Evolutionary conservation across 2,888 invertebrate species (phyloP).

Genomic region (Sarcophaga carnaria): DNA sequence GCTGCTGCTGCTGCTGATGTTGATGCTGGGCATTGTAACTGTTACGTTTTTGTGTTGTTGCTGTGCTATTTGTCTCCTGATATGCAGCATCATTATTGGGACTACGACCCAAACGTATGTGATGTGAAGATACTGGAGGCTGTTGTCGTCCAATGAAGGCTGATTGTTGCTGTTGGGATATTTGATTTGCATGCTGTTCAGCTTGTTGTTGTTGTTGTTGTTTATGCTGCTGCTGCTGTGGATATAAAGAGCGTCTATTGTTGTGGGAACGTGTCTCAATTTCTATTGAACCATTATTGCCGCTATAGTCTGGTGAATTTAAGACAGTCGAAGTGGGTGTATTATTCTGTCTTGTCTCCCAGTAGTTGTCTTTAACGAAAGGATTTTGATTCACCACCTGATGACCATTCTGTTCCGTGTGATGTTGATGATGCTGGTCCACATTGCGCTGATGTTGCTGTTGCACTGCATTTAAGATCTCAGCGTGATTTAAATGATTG

Average conservation of each 20-base stretch:
- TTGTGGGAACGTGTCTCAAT: slow-evolving; percentile 69
- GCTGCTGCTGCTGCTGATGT: slow-evolving; percentile 63
- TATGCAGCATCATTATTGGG: slow-evolving; percentile 75
- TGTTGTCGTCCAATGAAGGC: slow-evolving; percentile 60
- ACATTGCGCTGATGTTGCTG: slow-evolving; percentile 59
- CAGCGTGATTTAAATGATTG: slow-evolving; percentile 57
- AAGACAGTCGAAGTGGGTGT: slow-evolving; percentile 79
- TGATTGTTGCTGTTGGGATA: slow-evolving; percentile 68
- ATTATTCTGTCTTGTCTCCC: slow-evolving; percentile 76
- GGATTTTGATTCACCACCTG: slow-evolving; percentile 76
- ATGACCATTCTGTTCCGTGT: slow-evolving; percentile 65
- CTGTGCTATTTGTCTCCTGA: slow-evolving; percentile 44
- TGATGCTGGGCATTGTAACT: slow-evolving; percentile 59
- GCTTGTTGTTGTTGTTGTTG: slow-evolving; percentile 61
- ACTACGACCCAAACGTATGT: slow-evolving; percentile 80
- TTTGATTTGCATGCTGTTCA: slow-evolving; percentile 51
- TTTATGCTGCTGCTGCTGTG: slow-evolving; percentile 72
- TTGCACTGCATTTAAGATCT: slow-evolving; percentile 52
- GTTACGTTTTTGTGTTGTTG: slow-evolving; percentile 60
- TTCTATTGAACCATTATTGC: slow-evolving; percentile 72
- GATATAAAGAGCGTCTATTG: slow-evolving; percentile 65
- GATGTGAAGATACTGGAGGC: slow-evolving; percentile 75
- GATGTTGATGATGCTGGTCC: slow-evolving; percentile 69
- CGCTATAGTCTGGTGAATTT: slow-evolving; percentile 80
- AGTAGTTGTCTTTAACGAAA: slow-evolving; percentile 79